Base-by-base conservation (phyloP, 2,888 invertebrate genomes). In the Geotrupes spiniger region DNA sequence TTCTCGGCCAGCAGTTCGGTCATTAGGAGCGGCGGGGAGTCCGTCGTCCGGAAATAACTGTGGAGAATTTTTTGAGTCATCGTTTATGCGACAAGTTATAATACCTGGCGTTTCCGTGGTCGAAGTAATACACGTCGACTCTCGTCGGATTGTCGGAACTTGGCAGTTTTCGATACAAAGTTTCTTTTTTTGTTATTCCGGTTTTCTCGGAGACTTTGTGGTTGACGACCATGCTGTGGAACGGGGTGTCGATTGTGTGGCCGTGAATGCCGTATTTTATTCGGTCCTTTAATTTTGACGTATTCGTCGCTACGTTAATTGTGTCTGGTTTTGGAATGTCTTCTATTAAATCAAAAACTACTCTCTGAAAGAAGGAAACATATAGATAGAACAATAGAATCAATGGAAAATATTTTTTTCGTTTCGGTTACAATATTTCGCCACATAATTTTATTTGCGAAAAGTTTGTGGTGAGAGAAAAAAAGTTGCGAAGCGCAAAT, bases 81-180 rank as follows among this genome's bases (percentile, higher is more conserved):
- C 6, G 6, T 21, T 68, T 59, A 58, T 73, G 6, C 28, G 17
- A 12, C 8, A 11, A 29, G 8, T 12, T 29, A 21, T 31, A 42
- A 65, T 67, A 79, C 77, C 79, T 78, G 1, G 81, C 76, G 61
- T 81, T 81, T 37, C 84, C 84, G 60, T 83, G 83, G 63, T 85
- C 84, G 57, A 85, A 85, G 52, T 82, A 83, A 66, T 85, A 85
- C 37, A 84, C 77, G 52, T 84, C 83, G 5, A 83, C 79, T 60
- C 73, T 74, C 15, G 64, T 64, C 1, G 55, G 36, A 21, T 40
- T 12, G n/a, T 49, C 26, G 14, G 14, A 12, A 33, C 14, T 2
- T 3, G 33, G 14, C 2, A 10, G 33, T n/a, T 16, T 37, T 17
- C 6, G 37, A 31, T 31, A 10, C 4, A 37, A 16, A 10, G 6